Evolutionary conservation across 2,888 invertebrate species (phyloP).

Genomic region (Brachypalpus laphriformis): DNA sequence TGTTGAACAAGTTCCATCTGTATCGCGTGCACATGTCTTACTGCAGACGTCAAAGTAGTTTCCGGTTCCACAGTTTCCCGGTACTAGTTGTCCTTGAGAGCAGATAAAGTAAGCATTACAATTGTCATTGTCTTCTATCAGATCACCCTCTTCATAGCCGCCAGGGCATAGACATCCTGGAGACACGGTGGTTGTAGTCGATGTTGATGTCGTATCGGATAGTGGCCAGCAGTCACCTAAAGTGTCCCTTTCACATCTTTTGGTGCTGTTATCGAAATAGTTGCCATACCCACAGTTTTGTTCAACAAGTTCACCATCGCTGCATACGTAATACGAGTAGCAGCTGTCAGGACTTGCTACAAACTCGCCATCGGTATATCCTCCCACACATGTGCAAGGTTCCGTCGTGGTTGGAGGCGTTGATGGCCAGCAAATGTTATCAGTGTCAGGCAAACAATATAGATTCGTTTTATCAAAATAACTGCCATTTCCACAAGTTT

Average conservation of each 20-base stretch:
- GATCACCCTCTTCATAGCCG: conserved; percentile 64
- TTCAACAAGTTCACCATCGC: conserved; percentile 66
- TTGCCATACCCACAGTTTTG: conserved; percentile 67
- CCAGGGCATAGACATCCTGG: conserved; percentile 1
- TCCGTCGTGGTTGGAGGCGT: background rate
- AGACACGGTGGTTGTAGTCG: background rate
- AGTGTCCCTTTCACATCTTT: conserved; percentile 62
- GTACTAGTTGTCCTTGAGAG: conserved; percentile 67
- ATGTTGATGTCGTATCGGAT: background rate
- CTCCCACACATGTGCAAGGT: conserved; percentile 39
- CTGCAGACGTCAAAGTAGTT: conserved; percentile 57
- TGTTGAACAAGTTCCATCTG: background rate
- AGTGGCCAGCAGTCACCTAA: background rate
- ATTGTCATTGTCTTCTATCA: conserved; percentile 51
- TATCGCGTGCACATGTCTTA: conserved; percentile 61
- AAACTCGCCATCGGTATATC: conserved; percentile 68
- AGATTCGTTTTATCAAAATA: conserved; percentile 74
- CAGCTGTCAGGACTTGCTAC: conserved; percentile 70
- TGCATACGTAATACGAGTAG: conserved; percentile 75
- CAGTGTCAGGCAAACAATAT: conserved; percentile 14
- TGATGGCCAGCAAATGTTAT: conserved; percentile 24
- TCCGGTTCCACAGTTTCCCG: conserved; percentile 66
- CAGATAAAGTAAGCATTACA: conserved; percentile 76
- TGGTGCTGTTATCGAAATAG: conserved; percentile 56
- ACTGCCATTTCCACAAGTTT: conserved; percentile 75